A percentile compares a stretch with the other conserved stretches of the same genome.
Evolutionary conservation across 2,888 invertebrate genomes (phyloP).

Genomic region (Siphlonurus alternatus): DNA sequence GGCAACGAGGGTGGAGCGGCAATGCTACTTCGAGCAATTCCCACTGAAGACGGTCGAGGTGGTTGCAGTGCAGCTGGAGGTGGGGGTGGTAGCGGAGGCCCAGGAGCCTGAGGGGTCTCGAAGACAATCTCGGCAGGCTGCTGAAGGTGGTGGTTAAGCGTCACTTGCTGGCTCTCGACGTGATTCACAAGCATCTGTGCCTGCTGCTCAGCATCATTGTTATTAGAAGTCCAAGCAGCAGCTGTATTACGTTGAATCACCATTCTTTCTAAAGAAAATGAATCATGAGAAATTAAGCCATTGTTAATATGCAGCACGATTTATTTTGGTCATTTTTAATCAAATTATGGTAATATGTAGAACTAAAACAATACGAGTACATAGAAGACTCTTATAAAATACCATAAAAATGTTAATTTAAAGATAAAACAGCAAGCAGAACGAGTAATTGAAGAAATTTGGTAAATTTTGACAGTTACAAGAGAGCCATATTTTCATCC

Average conservation of each 20-base stretch:
- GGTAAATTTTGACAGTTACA: not conserved
- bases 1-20: not conserved
- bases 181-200: not conserved
- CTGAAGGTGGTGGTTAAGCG: not conserved
- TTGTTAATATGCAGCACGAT: no score
- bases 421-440: no score
- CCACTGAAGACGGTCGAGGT: not conserved
- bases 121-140: not conserved
- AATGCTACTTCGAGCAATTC: not conserved
- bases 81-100: not conserved
- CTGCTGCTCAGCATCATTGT: not conserved
- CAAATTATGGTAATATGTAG: no score
- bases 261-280: not conserved
- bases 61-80: not conserved
- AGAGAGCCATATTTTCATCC: not conserved
- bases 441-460: not conserved
- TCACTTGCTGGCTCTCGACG: not conserved
- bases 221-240: not conserved
- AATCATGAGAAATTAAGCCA: no score
- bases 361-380: no score
- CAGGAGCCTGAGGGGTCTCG: not conserved
- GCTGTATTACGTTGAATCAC: not conserved
- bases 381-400: no score
- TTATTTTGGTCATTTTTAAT: no score
- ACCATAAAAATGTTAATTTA: not conserved